phyloP scores from a whole-genome alignment of 2,113 vertebrate genomes.

The Rhegmatorhina hoffmannsi region DNA sequence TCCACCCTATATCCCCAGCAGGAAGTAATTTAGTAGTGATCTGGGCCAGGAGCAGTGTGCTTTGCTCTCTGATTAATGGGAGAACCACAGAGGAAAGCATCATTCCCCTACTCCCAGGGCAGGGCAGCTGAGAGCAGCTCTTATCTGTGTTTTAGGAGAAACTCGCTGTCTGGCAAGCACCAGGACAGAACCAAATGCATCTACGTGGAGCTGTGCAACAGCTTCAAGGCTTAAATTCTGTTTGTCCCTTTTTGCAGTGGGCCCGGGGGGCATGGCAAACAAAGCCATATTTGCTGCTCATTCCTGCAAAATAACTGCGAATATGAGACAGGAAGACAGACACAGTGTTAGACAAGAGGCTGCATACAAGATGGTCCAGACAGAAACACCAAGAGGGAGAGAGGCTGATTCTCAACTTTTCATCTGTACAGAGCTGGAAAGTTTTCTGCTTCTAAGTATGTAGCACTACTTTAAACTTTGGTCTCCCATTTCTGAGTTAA shows the following conservation, averaged over 20 bases:
- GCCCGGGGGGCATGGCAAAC: not conserved
- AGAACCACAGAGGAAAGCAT: not conserved
- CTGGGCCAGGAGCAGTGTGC: not conserved
- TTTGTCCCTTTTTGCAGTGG: not conserved
- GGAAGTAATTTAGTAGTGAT: slow-evolving; percentile 31
- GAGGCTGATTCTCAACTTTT: not conserved
- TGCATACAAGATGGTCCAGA: not conserved
- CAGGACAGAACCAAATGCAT: not conserved
- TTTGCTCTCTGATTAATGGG: not conserved
- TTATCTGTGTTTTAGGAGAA: not conserved
- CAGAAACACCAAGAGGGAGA: not conserved
- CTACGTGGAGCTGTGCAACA: not conserved
- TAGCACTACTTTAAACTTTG: not conserved
- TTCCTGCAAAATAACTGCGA: not conserved
- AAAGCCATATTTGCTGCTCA: not conserved
- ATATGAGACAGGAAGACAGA: not conserved
- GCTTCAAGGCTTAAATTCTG: not conserved
- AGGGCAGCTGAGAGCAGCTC: not conserved
- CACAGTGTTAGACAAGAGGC: not conserved
- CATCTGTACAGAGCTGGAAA: not conserved
- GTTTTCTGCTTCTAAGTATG: not conserved
- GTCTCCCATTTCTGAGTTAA: not conserved
- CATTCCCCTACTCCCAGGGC: accelerated
- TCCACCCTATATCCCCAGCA: not conserved
- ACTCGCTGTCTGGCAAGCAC: accelerated